Base-by-base conservation (phyloP, 1,140 invertebrate genomes). In the Drosophila quadrilineata region DNA sequence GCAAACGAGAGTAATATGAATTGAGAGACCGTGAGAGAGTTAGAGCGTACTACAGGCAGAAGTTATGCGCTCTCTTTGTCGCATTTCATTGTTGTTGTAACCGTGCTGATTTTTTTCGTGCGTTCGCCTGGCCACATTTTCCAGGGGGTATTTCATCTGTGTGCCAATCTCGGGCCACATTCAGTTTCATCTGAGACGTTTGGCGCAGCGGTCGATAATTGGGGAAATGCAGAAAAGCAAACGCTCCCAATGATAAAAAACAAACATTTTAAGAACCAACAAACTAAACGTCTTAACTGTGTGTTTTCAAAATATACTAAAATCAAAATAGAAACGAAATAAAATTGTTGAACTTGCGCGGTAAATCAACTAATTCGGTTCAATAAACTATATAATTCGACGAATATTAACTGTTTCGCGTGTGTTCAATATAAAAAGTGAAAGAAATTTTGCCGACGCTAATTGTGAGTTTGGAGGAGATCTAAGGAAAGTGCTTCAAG, bases 161-260 rank as follows among this genome's bases (percentile, higher is more conserved):
- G 54, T 63, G 66, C 71, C 49, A 84, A 88, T 84, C 73, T 75
- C 63, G 56, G 74, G 67, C 54, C 43, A 66, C 65, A 45, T 86
- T 88, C 76, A 88, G 86, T 88, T 88, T 87, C 86, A 75, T 87
- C 71, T 88, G 86, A 88, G 80, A 88, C 86, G 73, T 84, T 88
- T 86, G 76, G 67, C 76, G 59, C 75, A 88, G 69, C 80, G 86
- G 86, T 88, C 79, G 76, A 88, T 75, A 79, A 62, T 56, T 33
- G 3, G 10, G 26, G 17, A 31, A 29, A 59, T 41, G 38, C 29
- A 29, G 35, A 31, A 54, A 54, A 19, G 10, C 24, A 6, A 49
- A 33, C 19, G 24, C 19, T 24, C 14, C 50, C 52, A 45, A n/a
- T 14, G 31, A 54, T 48, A 24, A 45, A 40, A 52, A 48, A 58